A percentile compares a stretch with the other conserved stretches of the same genome.
These are phyloP conservation scores for Platerodrilus igneus DNA, from an alignment of 2,888 invertebrate species.

Conservation along the genomic window DNA sequence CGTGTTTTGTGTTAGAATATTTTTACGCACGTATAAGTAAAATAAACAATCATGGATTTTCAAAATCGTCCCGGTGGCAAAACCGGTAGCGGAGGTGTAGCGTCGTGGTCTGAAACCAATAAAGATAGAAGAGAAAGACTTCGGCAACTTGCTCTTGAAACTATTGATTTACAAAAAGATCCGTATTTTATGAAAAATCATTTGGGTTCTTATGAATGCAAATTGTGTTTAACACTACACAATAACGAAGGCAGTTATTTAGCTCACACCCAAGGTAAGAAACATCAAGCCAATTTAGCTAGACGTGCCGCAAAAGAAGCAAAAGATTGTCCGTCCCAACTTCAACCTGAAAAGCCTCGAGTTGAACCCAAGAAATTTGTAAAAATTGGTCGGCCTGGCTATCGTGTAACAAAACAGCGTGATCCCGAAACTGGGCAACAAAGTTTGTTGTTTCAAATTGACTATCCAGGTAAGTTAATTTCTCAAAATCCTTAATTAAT, in stretches of 20 bases:
- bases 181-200: slow-evolving; percentile 99
- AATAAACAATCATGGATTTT: slow-evolving; percentile 76
- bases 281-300: slow-evolving; percentile 98
- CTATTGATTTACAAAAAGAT: slow-evolving; percentile 98
- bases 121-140: slow-evolving; percentile 93
- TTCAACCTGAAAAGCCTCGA: slow-evolving; percentile 91
- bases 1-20: too few species aligned
- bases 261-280: slow-evolving; percentile 99
- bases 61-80: slow-evolving; percentile 98
- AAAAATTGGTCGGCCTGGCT: slow-evolving; percentile 98
- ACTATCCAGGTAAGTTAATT: slow-evolving; percentile 67
- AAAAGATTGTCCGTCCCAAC: slow-evolving; percentile 90
- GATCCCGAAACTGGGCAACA: slow-evolving; percentile 95
- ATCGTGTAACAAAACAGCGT: slow-evolving; percentile 96
- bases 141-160: slow-evolving; percentile 93
- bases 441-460: slow-evolving; percentile 94
- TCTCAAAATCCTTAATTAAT: neutral
- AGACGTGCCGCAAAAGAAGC: slow-evolving; percentile 97
- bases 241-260: slow-evolving; percentile 99
- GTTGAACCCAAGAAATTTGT: slow-evolving; percentile 99
- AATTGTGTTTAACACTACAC: slow-evolving; percentile 94
- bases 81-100: slow-evolving; percentile 98
- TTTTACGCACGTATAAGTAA: too few species aligned
- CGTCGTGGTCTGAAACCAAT: slow-evolving; percentile 98
- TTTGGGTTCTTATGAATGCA: slow-evolving; percentile 93